Conservation (phyloP, 2,888 invertebrate genomes). For the Cosmopolites sordidus region DNA sequence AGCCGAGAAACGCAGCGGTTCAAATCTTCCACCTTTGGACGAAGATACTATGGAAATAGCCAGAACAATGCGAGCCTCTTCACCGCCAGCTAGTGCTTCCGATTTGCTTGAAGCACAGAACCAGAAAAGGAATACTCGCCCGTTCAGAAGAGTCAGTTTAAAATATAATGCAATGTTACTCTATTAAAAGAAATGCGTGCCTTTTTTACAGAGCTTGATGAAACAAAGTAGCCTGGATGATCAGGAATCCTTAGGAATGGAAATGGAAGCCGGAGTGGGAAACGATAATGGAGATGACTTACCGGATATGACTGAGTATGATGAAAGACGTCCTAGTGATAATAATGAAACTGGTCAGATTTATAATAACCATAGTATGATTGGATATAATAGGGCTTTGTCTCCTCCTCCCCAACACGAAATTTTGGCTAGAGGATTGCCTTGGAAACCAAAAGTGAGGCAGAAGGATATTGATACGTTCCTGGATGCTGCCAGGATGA, state of each 20-base stretch:
- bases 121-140: conserved; percentile 67
- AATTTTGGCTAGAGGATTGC: conserved; percentile 57
- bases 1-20: conserved; percentile 60
- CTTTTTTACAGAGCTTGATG: conserved; percentile 63
- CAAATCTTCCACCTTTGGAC: conserved; percentile 69
- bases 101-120: conserved; percentile 85
- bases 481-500: conserved; percentile 83
- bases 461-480: conserved; percentile 92
- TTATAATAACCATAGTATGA: conserved; percentile 37
- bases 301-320: conserved; percentile 52
- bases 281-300: conserved; percentile 42
- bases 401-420: conserved; percentile 32
- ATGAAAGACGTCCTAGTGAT: conserved; percentile 51
- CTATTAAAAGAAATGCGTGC: background rate
- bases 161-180: background rate
- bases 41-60: conserved; percentile 97
- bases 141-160: conserved; percentile 58
- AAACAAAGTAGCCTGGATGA: conserved; percentile 92
- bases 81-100: conserved; percentile 89
- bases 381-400: conserved; percentile 36
- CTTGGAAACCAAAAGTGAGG: conserved; percentile 95
- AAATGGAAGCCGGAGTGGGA: conserved; percentile 59
- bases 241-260: conserved; percentile 66
- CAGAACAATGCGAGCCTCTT: conserved; percentile 88
- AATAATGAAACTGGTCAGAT: conserved; percentile 43